These are phyloP conservation scores for Drosophila prostipennis DNA, from an alignment of 2,888 invertebrate genomes.

Conservation along the genomic window DNA sequence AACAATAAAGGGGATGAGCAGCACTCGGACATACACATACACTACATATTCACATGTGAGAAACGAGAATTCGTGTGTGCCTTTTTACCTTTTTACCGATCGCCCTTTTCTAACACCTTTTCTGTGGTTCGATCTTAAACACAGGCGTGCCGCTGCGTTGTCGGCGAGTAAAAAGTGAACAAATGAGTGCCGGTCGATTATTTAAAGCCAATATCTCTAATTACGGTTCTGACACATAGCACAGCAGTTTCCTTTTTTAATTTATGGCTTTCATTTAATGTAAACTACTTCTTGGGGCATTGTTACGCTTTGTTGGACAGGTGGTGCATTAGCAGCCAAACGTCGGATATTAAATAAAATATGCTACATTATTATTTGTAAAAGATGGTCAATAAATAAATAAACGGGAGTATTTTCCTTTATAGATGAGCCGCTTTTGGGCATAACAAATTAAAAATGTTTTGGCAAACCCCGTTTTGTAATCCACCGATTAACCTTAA, in stretches of 20 bases:
- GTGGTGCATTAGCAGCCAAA: slow-evolving; percentile 63
- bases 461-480: background rate
- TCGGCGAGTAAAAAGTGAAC: slow-evolving; percentile 73
- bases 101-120: slow-evolving; percentile 75
- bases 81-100: slow-evolving; percentile 49
- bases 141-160: slow-evolving; percentile 75
- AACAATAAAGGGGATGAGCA: slow-evolving; percentile 39
- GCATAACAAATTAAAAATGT: background rate
- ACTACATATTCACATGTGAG: slow-evolving; percentile 16
- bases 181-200: slow-evolving; percentile 56
- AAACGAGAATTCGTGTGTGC: slow-evolving; percentile 23
- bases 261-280: slow-evolving; percentile 66
- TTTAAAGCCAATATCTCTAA: slow-evolving; percentile 70
- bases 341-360: slow-evolving; percentile 32
- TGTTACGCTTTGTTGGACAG: slow-evolving; percentile 64
- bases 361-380: slow-evolving; percentile 1
- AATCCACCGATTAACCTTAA: too few species aligned
- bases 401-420: slow-evolving; percentile 8
- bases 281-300: slow-evolving; percentile 56
- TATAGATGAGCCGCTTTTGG: background rate
- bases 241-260: slow-evolving; percentile 67
- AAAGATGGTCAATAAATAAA: slow-evolving; percentile 24
- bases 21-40: slow-evolving; percentile 12
- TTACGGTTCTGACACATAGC: slow-evolving; percentile 73
- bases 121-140: slow-evolving; percentile 60